Evolutionary conservation across 2,797 vertebrate genomes (phyloP).

Genomic region (Nothura maculosa): DNA sequence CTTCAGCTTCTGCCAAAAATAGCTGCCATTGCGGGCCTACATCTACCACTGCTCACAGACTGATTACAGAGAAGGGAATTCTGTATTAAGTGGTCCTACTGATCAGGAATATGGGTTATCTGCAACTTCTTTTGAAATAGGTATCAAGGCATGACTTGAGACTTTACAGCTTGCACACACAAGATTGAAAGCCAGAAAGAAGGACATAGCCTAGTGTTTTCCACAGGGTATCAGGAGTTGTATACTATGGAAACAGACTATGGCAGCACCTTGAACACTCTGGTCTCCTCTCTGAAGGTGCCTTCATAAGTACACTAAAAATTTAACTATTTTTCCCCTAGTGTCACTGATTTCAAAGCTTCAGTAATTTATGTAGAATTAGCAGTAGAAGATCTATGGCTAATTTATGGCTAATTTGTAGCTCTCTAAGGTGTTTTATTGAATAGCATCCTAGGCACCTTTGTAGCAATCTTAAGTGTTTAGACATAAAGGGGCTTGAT

Average conservation of each 20-base stretch:
- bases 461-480: neutral
- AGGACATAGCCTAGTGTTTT: neutral
- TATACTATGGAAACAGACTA: neutral
- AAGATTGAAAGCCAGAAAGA: neutral
- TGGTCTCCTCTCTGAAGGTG: neutral
- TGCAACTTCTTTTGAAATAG: neutral
- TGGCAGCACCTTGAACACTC: neutral
- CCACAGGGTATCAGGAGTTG: rapidly evolving
- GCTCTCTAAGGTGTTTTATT: neutral
- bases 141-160: neutral
- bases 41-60: neutral
- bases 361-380: neutral
- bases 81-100: neutral
- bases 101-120: neutral
- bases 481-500: neutral
- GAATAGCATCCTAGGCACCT: neutral
- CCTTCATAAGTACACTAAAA: neutral
- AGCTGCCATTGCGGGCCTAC: neutral
- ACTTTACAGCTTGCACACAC: neutral
- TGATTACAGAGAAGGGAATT: neutral
- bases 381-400: neutral
- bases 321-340: neutral
- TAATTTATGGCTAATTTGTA: neutral
- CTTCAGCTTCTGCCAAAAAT: neutral
- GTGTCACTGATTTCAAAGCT: neutral